Evolutionary conservation across 2,888 invertebrate genomes (phyloP), one percentile per base, ranked within the genome.

Genomic region (Drosophila sordidula): DNA sequence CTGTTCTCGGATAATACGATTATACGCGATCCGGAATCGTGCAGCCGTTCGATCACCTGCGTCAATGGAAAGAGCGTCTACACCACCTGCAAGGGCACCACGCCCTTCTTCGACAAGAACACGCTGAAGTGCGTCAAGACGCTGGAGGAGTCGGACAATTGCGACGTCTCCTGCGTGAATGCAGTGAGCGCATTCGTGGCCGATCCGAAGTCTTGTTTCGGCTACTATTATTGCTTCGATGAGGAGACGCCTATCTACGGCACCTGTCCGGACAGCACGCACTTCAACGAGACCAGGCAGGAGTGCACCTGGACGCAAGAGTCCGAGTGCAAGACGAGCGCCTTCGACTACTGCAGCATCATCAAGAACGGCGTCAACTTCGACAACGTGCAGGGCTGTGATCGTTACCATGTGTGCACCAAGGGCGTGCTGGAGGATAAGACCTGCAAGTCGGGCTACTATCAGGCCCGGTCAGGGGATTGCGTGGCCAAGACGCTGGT

Each of bases 1-100:
- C 1, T 90, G 3, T 91, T 90, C 45, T 26, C 86, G 0, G 73
- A 91, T 14, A 62, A 58, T 2, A 84, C 85, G 1, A 65, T 81
- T n/a, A 68, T 91, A 16, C 78, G 90, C 8, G 88, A 91, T 80
- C 91, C 91, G 0, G 80, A 85, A 1, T 87, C 90, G 0, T 91
- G 91, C 57, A 68, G 77, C 25, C 76, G 70, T 0, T 90, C 75
- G 26, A 80, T 91, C 16, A 80, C 74, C 12, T 91, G 91, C 64
- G 54, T 54, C 2, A 49, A 90, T 16, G 73, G 62, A 2, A 52
- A 70, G 45, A 75, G 82, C 45, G 18, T 71, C 25, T 78, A 78
- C 8, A 54, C 6, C 18, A 52, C 26, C 34, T 90, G 90, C 46
- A 9, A 67, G 3, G 69, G 78, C 5, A 50, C 61, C 4, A 83